Percentiles rank a stretch among this genome's conserved stretches.
phyloP scores from a whole-genome alignment of 2,888 invertebrate species.

The Eupithecia tripunctaria region DNA sequence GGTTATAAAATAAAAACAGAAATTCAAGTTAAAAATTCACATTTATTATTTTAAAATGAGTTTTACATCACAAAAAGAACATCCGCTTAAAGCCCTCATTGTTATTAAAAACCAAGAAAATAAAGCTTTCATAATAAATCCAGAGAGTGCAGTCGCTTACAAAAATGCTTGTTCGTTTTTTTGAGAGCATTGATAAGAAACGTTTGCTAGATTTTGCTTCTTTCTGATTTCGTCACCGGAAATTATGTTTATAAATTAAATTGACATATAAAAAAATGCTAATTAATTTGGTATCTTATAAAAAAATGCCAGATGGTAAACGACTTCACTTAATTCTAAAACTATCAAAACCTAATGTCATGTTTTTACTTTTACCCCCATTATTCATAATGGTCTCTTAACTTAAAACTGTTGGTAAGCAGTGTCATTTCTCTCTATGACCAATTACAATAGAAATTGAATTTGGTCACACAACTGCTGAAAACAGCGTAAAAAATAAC shows the following conservation, averaged over 20 bases:
- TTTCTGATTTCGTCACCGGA: conserved; percentile 6
- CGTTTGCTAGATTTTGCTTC: neutral
- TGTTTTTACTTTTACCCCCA: conserved; percentile 4
- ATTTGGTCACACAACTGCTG: too few relatives aligned
- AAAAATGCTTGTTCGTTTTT: conserved; percentile 29
- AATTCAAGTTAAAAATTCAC: conserved; percentile 61
- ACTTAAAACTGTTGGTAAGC: neutral
- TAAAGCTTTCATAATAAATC: conserved; percentile 36
- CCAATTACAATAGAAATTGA: neutral
- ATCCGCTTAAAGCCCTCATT: conserved; percentile 45
- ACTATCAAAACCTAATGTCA: conserved; percentile 26
- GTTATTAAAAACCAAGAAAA: conserved; percentile 43
- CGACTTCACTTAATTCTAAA: conserved; percentile 33
- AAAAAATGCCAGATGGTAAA: conserved; percentile 11
- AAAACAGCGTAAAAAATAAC: neutral
- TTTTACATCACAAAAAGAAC: conserved; percentile 59
- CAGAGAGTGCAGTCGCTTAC: conserved; percentile 41
- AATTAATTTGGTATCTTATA: too few relatives aligned
- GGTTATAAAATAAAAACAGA: conserved; percentile 38
- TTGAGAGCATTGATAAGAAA: too few relatives aligned
- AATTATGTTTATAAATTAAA: conserved; percentile 17
- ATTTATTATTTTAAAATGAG: conserved; percentile 67
- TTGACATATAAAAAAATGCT: neutral
- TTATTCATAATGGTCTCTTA: neutral
- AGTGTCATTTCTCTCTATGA: neutral